Evolutionary conservation across 2,797 vertebrate genomes (phyloP).

Genomic region (Xenentodon cancila): DNA sequence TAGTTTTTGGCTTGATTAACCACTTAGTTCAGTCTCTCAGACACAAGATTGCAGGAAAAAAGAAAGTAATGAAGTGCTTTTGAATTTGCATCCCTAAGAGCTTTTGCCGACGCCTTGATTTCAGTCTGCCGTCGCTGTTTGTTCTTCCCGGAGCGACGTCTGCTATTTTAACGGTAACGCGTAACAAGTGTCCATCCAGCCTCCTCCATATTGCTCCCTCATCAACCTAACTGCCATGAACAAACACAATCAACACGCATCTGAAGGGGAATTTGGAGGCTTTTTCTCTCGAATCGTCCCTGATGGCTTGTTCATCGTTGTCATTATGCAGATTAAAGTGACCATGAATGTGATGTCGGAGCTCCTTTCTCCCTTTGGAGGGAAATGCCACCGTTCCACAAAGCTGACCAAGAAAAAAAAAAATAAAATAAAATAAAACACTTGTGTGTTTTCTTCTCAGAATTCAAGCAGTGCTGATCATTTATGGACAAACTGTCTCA

Average conservation of each 20-base stretch:
- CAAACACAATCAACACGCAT: constrained; percentile 79
- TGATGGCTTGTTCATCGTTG: constrained; percentile 70
- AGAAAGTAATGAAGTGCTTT: constrained; percentile 83
- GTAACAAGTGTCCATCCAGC: constrained; percentile 77
- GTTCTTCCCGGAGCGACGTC: constrained; percentile 70
- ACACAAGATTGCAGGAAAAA: constrained; percentile 78
- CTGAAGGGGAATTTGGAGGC: constrained; percentile 68
- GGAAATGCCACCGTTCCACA: constrained; percentile 45
- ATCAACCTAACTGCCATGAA: constrained; percentile 77
- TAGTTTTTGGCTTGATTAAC: constrained; percentile 77
- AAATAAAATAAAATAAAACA: constrained; percentile 41
- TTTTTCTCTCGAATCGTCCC: constrained; percentile 65
- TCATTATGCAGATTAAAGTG: constrained; percentile 80
- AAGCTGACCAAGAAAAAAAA: constrained; percentile 39
- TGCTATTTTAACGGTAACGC: constrained; percentile 73
- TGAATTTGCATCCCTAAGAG: constrained; percentile 75
- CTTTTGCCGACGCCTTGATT: constrained; percentile 74
- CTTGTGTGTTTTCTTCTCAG: constrained; percentile 62
- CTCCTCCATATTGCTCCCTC: constrained; percentile 79
- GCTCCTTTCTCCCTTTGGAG: constrained; percentile 39
- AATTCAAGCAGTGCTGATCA: constrained; percentile 43
- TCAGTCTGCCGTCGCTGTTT: constrained; percentile 71
- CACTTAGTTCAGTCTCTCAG: constrained; percentile 80
- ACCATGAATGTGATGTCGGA: constrained; percentile 45
- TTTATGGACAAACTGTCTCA: constrained; percentile 61